Evolutionary conservation across 2,113 vertebrate genomes (phyloP), one percentile per base, ranked within the genome.

Genomic region (Aphyosemion australe): DNA sequence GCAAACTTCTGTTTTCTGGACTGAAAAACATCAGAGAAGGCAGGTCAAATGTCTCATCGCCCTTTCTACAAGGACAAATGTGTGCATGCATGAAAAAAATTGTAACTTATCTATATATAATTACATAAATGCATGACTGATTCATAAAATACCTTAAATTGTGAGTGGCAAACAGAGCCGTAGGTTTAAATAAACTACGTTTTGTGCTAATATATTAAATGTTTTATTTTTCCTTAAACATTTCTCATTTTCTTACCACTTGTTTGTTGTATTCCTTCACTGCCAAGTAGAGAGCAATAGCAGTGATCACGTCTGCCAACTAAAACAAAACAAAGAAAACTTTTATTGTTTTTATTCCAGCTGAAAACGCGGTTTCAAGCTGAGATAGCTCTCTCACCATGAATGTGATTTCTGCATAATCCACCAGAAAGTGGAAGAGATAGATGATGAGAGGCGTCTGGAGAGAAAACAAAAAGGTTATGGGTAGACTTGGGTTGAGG

Each of bases 361-460:
- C 34, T 37, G 34, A 37, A 63, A 21, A 3, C 64, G 26, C 3
- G 26, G n/a, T n/a, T n/a, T 42, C 41, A 12, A 12, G 12, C 3
- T 42, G 12, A 13, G 12, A 42, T 11, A 13, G 10, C 41, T 42
- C 41, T 12, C 96, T 96, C 86, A 99, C 97, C 93, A 98, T 96
- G 78, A 98, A 99, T 15, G 97, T 97, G 63, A 99, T 85, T 68
- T 99, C 97, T 59, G 95, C 94, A 49, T 98, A 98, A 76, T 99
- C 97, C 82, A 97, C 92, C 78, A 98, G 61, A 83, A 99, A 99
- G 90, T 99, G 97, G 83, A 99, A 99, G 78, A 97, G 91, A 89
- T 99, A 99, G 83, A 99, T 95, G 80, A 95, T 93, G 82, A 99
- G 91, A 0, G 97, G 97, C 18, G 97, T 99, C 97, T 99, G 91